Conservation (phyloP, 1,140 invertebrate genomes). For the Ips typographus region DNA sequence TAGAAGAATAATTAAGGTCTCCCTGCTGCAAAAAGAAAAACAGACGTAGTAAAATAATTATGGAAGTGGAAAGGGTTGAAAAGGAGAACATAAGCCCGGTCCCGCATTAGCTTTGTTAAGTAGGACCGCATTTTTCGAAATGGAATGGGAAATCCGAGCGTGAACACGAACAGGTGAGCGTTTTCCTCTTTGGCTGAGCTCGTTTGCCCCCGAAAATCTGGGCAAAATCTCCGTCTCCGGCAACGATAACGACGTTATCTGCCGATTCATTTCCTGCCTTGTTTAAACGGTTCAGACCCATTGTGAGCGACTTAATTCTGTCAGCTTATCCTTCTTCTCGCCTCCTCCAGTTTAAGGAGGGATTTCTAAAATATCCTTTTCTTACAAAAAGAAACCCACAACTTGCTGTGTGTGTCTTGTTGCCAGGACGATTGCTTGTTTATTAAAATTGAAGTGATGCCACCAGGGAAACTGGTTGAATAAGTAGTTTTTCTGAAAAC, state of each 20-base stretch:
- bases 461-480: no score
- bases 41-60: conserved; percentile 4
- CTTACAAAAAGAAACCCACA: no score
- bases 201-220: conserved; percentile 32
- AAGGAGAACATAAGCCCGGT: conserved; percentile 3
- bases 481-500: no score
- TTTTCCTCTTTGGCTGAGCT: conserved; percentile 25
- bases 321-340: conserved; percentile 11
- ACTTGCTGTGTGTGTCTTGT: no score
- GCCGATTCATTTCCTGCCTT: conserved; percentile 36
- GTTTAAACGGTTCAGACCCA: conserved; percentile 22
- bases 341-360: no score
- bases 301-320: conserved; percentile 9
- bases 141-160: conserved; percentile 16
- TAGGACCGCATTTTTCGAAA: conserved; percentile 28
- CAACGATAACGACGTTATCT: conserved; percentile 36
- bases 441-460: no score
- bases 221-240: conserved; percentile 13
- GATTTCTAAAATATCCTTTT: no score
- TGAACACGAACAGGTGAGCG: conserved; percentile 30
- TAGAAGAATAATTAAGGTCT: no score
- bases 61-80: not conserved
- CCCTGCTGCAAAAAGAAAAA: not conserved
- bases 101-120: conserved; percentile 29
- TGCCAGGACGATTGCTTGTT: no score